Conservation (phyloP, 2,113 vertebrate species). For the rabbit (Oryctolagus cuniculus) region mOryCun1.1 NC_091440.1:31620501-31621000, state of each 20-base stretch:
- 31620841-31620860: not conserved
- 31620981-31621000: conserved; percentile 57
- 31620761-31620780: conserved; percentile 47
- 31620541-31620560: conserved; percentile 40
- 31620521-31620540: not conserved
- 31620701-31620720: conserved; percentile 62
- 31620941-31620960: conserved; percentile 61
- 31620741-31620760: conserved; percentile 48
- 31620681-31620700: too few relatives aligned
- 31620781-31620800: conserved; percentile 62
- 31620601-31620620: not conserved
- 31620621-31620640: not conserved
- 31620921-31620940: conserved; percentile 56
- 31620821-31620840: conserved; percentile 63
- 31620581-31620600: not conserved
- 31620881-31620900: conserved; percentile 61
- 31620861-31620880: conserved; percentile 55
- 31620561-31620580: not conserved
- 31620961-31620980: conserved; percentile 37
- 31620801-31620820: conserved; percentile 50
- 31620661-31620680: conserved; percentile 45
- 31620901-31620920: conserved; percentile 52
- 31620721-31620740: conserved; percentile 57
- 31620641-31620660: not conserved
- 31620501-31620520: conserved; percentile 22